phyloP scores from a whole-genome alignment of 2,113 vertebrate species.

The Boleophthalmus pectinirostris region DNA sequence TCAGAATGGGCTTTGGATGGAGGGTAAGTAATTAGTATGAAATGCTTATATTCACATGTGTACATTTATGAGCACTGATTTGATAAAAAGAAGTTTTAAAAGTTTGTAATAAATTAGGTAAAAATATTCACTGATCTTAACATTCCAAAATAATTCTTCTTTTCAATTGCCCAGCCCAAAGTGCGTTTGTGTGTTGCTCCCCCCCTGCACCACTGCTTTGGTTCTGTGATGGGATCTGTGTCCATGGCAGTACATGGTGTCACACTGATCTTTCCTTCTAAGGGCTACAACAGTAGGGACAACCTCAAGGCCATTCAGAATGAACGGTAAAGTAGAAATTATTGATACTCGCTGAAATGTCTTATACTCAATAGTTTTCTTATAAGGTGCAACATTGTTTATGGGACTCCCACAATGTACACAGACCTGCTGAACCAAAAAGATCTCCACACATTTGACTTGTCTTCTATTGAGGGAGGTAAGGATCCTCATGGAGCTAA shows the following conservation, averaged over 20 bases:
- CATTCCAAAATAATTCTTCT: too few species aligned
- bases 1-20: constrained; percentile 66
- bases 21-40: constrained; percentile 78
- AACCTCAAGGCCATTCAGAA: constrained; percentile 79
- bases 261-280: constrained; percentile 81
- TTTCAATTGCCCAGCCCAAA: constrained; percentile 68
- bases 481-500: constrained; percentile 32
- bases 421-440: constrained; percentile 85
- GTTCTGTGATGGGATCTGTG: constrained; percentile 83
- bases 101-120: too few species aligned
- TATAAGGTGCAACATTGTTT: constrained; percentile 78
- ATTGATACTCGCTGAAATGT: too few species aligned
- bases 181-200: constrained; percentile 71
- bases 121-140: too few species aligned
- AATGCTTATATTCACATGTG: not conserved
- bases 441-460: constrained; percentile 78
- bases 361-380: not conserved
- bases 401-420: constrained; percentile 92
- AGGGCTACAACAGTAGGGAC: constrained; percentile 77
- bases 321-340: constrained; percentile 78
- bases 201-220: constrained; percentile 90
- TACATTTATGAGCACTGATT: not conserved
- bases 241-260: constrained; percentile 78
- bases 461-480: constrained; percentile 83
- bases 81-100: too few species aligned